Base-by-base conservation (phyloP, 2,888 invertebrate genomes). In the Uropetala carovei region DNA sequence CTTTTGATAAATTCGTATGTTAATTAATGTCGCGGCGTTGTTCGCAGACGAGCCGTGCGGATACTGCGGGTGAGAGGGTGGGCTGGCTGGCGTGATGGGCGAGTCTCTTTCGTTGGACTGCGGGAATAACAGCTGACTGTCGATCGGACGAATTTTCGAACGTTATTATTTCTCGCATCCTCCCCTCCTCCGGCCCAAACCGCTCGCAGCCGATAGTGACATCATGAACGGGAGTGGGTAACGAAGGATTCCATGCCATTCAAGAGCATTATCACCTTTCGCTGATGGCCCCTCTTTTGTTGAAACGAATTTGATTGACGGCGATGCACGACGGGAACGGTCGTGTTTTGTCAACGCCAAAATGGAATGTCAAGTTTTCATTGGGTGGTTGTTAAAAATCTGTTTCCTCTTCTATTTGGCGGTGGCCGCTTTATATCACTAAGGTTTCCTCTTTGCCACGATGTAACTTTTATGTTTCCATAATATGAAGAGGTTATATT, bases 1-100 rank as follows among this genome's bases (percentile, higher is more conserved):
- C 27, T 89, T 16, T 43, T 89, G 64, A 75, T 89, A 43, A 68
- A 89, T 89, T 68, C 68, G 43, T 43, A 60, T 64, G 89, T 89
- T 89, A 89, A 89, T 89, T 89, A 89, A 64, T 89, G 43, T 75
- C 75, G 75, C 27, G 75, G 75, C 27, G 22, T 75, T 75, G 75
- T 75, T 27, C 22, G 68, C 68, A 22, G 68, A 68, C 68, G 22
- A 68, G 68, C 68, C 43, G 43, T 43, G 43, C 43, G 43, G 43
- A 43, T 43, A 43, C 43, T 43, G 43, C 43, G 43, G 43, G 43
- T 43, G 43, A 5, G 43, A 43, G 43, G 43, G 43, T 5, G 43
- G 5, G 43, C 43, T 43, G 68, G 68, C 18, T 68, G 75, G 75
- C 75, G 75, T 27, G 75, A 22, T 43, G 68, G 22, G 68, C 22